Percentiles rank a stretch among this genome's conserved stretches.
These are phyloP conservation scores for Seriola quinqueradiata DNA, from an alignment of 2,113 vertebrate species.

Conservation along the genomic window DNA sequence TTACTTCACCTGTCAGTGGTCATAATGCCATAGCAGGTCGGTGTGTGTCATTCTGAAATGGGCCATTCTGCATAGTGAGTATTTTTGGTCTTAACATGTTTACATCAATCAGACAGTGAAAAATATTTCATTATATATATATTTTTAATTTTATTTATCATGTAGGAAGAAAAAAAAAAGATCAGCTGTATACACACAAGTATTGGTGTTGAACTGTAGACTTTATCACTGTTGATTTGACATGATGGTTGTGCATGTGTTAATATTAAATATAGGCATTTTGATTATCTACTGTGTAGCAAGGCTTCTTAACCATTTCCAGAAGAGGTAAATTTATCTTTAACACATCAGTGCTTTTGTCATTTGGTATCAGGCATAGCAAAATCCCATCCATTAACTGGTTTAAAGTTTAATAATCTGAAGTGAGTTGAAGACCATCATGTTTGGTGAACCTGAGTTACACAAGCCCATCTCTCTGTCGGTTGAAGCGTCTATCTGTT, in stretches of 20 bases:
- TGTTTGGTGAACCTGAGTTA: not conserved
- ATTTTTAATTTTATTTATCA: not conserved
- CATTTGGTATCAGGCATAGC: no score
- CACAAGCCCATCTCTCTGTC: not conserved
- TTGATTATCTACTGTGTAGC: not conserved
- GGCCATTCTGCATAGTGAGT: not conserved
- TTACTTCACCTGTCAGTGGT: no score
- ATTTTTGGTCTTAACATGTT: no score
- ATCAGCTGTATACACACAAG: not conserved
- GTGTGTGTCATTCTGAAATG: not conserved
- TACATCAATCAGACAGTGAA: no score
- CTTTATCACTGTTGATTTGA: not conserved
- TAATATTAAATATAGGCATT: not conserved
- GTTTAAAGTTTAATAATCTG: not conserved
- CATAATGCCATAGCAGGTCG: no score
- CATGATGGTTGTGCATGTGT: not conserved
- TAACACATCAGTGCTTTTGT: not conserved
- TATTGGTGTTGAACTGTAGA: not conserved
- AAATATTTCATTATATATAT: not conserved
- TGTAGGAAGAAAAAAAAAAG: not conserved
- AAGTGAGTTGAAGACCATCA: not conserved
- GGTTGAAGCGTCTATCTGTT: not conserved
- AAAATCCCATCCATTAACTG: not conserved
- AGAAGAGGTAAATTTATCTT: no score
- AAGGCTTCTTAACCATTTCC: not conserved